Percentiles rank a stretch among this genome's conserved stretches.
Conservation (phyloP, 2,888 invertebrate species). For the Tupiocoris notatus region DNA sequence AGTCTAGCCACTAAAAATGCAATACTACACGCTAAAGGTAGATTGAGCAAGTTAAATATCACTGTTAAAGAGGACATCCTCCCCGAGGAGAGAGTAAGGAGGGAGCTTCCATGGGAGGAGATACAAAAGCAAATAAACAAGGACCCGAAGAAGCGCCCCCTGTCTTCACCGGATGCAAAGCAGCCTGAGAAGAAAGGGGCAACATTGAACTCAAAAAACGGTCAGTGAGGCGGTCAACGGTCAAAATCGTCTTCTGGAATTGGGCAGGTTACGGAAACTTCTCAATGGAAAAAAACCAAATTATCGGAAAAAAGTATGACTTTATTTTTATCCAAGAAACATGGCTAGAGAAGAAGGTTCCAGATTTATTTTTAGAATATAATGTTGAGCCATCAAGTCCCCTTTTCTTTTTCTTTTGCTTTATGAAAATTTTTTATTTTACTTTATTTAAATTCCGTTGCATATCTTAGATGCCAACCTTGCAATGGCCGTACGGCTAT, state of each 20-base stretch:
- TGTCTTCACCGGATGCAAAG: neutral
- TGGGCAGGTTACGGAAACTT: neutral
- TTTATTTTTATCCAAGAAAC: constrained; percentile 17
- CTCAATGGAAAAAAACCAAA: neutral
- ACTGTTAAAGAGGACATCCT: constrained; percentile 14
- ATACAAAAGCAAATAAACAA: neutral
- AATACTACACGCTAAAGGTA: neutral
- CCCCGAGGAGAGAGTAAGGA: constrained; percentile 23
- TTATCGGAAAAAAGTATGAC: neutral
- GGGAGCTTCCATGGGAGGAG: neutral
- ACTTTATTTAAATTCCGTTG: no score
- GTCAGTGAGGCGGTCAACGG: neutral
- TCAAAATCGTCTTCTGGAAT: neutral
- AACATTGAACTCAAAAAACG: neutral
- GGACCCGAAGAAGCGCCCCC: constrained; percentile 5
- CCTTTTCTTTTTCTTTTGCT: no score
- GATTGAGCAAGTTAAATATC: neutral
- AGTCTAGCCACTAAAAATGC: neutral
- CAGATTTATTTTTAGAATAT: neutral
- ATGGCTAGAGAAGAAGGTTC: neutral
- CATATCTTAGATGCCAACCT: no score
- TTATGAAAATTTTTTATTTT: no score
- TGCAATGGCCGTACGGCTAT: no score
- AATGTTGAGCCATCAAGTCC: neutral
- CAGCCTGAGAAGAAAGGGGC: neutral